Percentiles rank a stretch among this genome's conserved stretches.
These are phyloP conservation scores for Pedetes capensis DNA, from an alignment of 2,113 vertebrate species.

Conservation along the genomic window DNA sequence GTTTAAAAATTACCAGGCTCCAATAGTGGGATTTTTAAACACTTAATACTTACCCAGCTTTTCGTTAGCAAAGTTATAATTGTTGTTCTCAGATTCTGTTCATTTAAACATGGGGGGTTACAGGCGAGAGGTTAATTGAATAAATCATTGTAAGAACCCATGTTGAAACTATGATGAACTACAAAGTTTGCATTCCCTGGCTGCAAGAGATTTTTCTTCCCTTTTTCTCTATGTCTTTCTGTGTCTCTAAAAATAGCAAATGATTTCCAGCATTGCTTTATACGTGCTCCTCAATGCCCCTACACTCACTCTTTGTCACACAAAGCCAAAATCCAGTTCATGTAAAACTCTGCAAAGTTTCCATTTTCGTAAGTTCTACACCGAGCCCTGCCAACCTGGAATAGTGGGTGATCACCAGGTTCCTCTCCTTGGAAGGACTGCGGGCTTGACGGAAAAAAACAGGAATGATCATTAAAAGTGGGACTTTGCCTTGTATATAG, in stretches of 20 bases:
- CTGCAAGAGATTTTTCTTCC: slow-evolving; percentile 76
- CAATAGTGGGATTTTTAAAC: slow-evolving; percentile 85
- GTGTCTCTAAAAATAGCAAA: slow-evolving; percentile 71
- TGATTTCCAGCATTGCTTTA: slow-evolving; percentile 69
- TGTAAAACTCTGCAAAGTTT: slow-evolving; percentile 33
- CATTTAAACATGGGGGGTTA: slow-evolving; percentile 82
- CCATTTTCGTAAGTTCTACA: too few relatives aligned
- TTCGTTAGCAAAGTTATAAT: slow-evolving; percentile 85
- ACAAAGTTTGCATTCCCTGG: slow-evolving; percentile 78
- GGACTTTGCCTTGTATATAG: slow-evolving; percentile 42
- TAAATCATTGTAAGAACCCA: slow-evolving; percentile 84
- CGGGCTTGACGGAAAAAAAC: not conserved
- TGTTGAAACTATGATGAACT: slow-evolving; percentile 82
- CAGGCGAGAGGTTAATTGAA: slow-evolving; percentile 86
- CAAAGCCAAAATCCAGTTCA: slow-evolving; percentile 53
- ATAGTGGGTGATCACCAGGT: not conserved
- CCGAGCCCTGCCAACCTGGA: not conserved
- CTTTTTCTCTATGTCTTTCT: slow-evolving; percentile 60
- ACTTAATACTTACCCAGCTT: slow-evolving; percentile 82
- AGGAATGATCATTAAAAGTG: not conserved
- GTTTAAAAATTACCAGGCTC: slow-evolving; percentile 90
- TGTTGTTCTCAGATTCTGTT: slow-evolving; percentile 83
- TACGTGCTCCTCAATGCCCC: slow-evolving; percentile 52
- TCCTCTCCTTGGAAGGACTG: not conserved
- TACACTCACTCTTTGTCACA: slow-evolving; percentile 49